Conservation (phyloP, 2,888 invertebrate species). For the Monochamus alternatus region DNA sequence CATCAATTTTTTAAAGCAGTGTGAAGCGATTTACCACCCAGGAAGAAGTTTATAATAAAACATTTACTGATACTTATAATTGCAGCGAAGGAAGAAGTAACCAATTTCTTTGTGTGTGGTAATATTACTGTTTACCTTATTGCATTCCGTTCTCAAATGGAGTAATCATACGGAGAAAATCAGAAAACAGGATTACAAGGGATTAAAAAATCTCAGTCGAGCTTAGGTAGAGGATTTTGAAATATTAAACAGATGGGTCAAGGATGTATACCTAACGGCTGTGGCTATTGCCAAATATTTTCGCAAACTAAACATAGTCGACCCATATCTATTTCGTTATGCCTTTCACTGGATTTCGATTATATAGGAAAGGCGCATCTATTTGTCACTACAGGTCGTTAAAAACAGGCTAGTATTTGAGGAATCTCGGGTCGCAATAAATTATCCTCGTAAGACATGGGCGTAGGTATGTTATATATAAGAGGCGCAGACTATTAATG, state of each 20-base stretch:
- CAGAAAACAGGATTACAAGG: constrained; percentile 57
- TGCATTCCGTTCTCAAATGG: constrained; percentile 49
- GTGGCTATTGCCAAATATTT: constrained; percentile 15
- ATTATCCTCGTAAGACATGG: constrained; percentile 5
- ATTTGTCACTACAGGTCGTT: constrained; percentile 35
- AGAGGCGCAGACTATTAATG: too few species aligned
- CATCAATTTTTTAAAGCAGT: constrained; percentile 10
- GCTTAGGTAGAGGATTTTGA: constrained; percentile 30
- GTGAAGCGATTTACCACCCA: constrained; percentile 28
- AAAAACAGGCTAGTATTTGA: constrained; percentile 31
- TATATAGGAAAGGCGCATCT: not conserved
- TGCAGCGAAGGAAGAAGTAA: constrained; percentile 7
- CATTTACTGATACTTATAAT: constrained; percentile 20
- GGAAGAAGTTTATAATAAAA: constrained; percentile 23
- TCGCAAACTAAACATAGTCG: constrained; percentile 29
- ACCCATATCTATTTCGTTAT: constrained; percentile 22
- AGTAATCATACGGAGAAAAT: constrained; percentile 53
- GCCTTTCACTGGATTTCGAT: constrained; percentile 8
- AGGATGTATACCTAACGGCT: constrained; percentile 1
- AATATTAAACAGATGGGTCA: constrained; percentile 32
- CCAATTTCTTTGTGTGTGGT: constrained; percentile 51
- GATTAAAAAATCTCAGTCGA: constrained; percentile 52
- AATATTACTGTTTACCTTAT: constrained; percentile 39
- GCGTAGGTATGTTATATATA: not conserved
- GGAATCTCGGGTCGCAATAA: constrained; percentile 16